Base-by-base conservation (phyloP, 1,140 invertebrate genomes). In the Pseudobourletiella spinata region DNA sequence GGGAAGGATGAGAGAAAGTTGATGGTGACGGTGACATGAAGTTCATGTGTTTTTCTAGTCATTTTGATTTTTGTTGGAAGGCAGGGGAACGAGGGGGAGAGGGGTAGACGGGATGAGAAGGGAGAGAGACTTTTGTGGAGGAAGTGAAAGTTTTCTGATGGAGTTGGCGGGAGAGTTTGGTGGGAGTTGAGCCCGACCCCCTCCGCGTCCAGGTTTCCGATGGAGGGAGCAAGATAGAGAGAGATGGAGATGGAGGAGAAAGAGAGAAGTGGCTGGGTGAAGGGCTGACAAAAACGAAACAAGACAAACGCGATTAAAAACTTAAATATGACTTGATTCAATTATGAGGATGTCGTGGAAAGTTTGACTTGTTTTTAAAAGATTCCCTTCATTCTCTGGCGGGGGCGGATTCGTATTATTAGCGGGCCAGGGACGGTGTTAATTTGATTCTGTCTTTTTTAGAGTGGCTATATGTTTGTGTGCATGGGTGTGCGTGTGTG, bases 311-410 rank as follows among this genome's bases (percentile, higher is more conserved):
- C 24, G 56, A 58, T 58, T 58, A 58, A 58, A 58, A 58, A 58
- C 56, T 58, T 58, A 58, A 58, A 58, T 28, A 42, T 44, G 56
- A 58, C 56, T 58, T 58, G 56, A 58, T 58, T 58, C 29, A 55
- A 55, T 55, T 55, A 55, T 35, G 11, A 55, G 52, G 28, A 32
- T 51, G 48, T 51, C 24, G 48, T n/a, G n/a, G 48, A 26, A 51
- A 51, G 48, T 51, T 51, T 51, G 48, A 51, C 3, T 51, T 51
- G 48, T 51, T 46, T 51, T 51, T n/a, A n/a, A n/a, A n/a, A n/a
- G n/a, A n/a, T n/a, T n/a, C n/a, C n/a, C n/a, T n/a, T n/a, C n/a
- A n/a, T n/a, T n/a, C n/a, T n/a, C n/a, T n/a, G n/a, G n/a, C n/a
- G n/a, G n/a, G n/a, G n/a, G n/a, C n/a, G n/a, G n/a, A n/a, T n/a